Percentiles rank a stretch among this genome's conserved stretches.
These are phyloP conservation scores for Sinocyclocheilus rhinocerous DNA, from an alignment of 2,113 vertebrate genomes.

Conservation along the genomic window DNA sequence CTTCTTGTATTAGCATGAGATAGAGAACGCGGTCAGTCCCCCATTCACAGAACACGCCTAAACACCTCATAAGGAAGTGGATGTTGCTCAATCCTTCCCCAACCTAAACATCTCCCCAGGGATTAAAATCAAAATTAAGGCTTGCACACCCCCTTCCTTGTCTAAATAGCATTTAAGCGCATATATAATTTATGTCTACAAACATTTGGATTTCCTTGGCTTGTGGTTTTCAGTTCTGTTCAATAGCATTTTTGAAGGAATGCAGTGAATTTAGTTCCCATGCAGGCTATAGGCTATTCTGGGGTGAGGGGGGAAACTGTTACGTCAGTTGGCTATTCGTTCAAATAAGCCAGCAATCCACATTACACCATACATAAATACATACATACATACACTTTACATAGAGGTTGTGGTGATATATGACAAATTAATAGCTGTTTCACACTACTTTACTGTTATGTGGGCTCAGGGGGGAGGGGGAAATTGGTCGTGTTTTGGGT, in stretches of 20 bases:
- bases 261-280: conserved; percentile 1
- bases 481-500: background rate
- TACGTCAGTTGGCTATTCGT: background rate
- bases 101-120: background rate
- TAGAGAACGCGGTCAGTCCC: background rate
- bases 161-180: background rate
- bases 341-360: background rate
- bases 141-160: background rate
- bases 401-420: background rate
- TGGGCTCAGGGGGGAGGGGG: background rate
- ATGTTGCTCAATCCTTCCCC: conserved; percentile 21
- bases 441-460: background rate
- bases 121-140: background rate
- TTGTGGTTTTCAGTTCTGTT: background rate
- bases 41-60: conserved; percentile 35
- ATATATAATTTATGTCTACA: background rate
- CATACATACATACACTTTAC: too few relatives aligned
- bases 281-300: background rate
- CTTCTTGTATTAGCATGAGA: conserved; percentile 11
- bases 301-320: background rate
- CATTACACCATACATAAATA: background rate
- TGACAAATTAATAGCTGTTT: background rate
- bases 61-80: conserved; percentile 38
- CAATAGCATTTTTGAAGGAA: background rate
- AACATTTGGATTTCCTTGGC: background rate